Percentiles rank a stretch among this genome's conserved stretches.
These are phyloP conservation scores for Mesocricetus auratus DNA, from an alignment of 2,113 vertebrate species.

Conservation along the genomic window DNA sequence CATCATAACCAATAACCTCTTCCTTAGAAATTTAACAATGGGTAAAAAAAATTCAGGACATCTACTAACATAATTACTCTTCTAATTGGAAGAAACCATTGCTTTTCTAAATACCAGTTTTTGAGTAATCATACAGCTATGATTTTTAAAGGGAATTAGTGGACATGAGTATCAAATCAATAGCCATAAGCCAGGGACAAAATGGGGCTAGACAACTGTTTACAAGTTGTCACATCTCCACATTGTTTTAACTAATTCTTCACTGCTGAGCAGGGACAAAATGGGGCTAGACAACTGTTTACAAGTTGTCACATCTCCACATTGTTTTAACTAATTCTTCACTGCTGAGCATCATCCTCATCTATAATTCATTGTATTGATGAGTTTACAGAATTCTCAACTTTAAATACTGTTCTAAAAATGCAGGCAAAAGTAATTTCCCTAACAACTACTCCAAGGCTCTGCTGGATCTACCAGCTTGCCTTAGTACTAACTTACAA, in stretches of 20 bases:
- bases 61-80: not conserved
- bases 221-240: not conserved
- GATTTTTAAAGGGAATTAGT: not conserved
- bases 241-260: not conserved
- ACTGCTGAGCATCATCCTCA: not conserved
- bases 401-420: not conserved
- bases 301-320: not conserved
- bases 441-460: not conserved
- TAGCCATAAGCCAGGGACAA: not conserved
- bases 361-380: not conserved
- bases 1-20: not conserved
- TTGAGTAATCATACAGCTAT: not conserved
- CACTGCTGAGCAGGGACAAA: not conserved
- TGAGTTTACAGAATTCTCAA: not conserved
- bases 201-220: not conserved
- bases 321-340: not conserved
- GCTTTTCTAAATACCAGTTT: not conserved
- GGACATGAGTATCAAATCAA: not conserved
- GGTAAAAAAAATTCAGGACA: not conserved
- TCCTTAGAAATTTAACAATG: not conserved
- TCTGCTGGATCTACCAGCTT: not conserved
- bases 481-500: not conserved
- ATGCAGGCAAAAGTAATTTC: not conserved
- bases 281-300: not conserved
- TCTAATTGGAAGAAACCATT: constrained; percentile 9